Evolutionary conservation across 2,797 vertebrate species (phyloP).

Genomic region (Etheostoma perlongum): DNA sequence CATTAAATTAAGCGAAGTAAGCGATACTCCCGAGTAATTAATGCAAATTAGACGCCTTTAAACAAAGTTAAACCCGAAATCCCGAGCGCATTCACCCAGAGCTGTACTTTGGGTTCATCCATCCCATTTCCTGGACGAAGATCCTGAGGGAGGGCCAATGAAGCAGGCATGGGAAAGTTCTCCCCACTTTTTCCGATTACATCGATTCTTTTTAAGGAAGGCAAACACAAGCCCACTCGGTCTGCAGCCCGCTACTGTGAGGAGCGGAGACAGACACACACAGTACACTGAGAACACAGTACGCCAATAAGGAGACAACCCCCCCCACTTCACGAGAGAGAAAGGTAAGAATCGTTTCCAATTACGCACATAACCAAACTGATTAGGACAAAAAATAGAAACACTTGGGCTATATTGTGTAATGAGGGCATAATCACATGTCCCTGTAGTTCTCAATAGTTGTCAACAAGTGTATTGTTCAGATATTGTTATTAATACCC

Average conservation of each 20-base stretch:
- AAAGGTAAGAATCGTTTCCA: slow-evolving; percentile 62
- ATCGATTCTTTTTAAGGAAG: slow-evolving; percentile 65
- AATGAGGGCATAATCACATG: not conserved
- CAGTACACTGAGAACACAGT: not conserved
- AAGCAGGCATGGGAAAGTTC: slow-evolving; percentile 84
- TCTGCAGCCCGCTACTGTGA: slow-evolving; percentile 4
- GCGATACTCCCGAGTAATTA: slow-evolving; percentile 14
- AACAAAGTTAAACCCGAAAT: not conserved
- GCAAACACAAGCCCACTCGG: slow-evolving; percentile 6
- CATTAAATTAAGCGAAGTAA: slow-evolving; percentile 23
- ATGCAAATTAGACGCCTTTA: slow-evolving; percentile 1
- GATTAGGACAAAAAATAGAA: not conserved
- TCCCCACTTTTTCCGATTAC: slow-evolving; percentile 76
- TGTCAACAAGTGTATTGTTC: not conserved
- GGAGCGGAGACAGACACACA: slow-evolving; percentile 1
- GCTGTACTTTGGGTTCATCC: slow-evolving; percentile 67
- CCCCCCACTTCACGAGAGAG: slow-evolving; percentile 61
- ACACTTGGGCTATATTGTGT: not conserved
- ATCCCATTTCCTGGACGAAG: slow-evolving; percentile 84
- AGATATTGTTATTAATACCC: not conserved
- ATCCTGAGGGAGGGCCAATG: slow-evolving; percentile 84
- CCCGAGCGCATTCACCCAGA: slow-evolving; percentile 35
- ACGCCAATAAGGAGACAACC: slow-evolving; percentile 39
- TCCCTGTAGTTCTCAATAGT: not conserved
- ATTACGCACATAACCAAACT: not conserved